Conservation (phyloP, 1,140 invertebrate species). For the Ladona fulva region DNA sequence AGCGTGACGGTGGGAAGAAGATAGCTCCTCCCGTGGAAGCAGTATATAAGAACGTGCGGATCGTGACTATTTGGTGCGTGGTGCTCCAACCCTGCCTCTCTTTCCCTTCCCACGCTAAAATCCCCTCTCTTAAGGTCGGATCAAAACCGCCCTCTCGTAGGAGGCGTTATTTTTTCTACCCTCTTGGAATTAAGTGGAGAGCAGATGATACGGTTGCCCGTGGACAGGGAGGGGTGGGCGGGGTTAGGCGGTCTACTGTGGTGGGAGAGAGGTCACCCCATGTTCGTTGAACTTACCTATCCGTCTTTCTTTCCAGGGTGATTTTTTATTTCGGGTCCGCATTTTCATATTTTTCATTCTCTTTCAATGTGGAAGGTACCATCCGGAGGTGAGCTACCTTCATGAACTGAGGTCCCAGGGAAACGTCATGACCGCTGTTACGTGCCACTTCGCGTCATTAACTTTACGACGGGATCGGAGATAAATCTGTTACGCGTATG, state of each 20-base stretch:
- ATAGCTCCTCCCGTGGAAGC: neutral
- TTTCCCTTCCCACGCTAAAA: neutral
- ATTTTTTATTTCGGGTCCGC: neutral
- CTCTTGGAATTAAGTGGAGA: neutral
- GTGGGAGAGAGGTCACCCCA: neutral
- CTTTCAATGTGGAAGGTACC: neutral
- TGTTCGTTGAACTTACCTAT: neutral
- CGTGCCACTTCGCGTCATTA: too few species aligned
- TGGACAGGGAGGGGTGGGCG: neutral
- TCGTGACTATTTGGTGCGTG: neutral
- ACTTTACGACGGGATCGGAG: too few species aligned
- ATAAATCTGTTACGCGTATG: too few species aligned
- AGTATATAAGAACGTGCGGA: neutral
- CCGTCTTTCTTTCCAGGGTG: neutral
- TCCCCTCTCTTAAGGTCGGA: neutral
- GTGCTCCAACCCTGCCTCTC: neutral
- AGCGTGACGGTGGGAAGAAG: neutral
- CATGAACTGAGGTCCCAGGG: too few species aligned
- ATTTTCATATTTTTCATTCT: neutral
- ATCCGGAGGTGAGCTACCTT: too few species aligned
- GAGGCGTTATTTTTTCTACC: neutral
- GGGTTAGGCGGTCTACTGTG: neutral
- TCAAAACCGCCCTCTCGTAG: constrained; percentile 12
- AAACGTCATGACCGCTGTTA: too few species aligned
- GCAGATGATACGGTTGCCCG: neutral